A percentile compares a stretch with the other conserved stretches of the same genome.
Evolutionary conservation across 1,140 invertebrate species (phyloP).

Genomic region (Zaprionus ghesquierei): DNA sequence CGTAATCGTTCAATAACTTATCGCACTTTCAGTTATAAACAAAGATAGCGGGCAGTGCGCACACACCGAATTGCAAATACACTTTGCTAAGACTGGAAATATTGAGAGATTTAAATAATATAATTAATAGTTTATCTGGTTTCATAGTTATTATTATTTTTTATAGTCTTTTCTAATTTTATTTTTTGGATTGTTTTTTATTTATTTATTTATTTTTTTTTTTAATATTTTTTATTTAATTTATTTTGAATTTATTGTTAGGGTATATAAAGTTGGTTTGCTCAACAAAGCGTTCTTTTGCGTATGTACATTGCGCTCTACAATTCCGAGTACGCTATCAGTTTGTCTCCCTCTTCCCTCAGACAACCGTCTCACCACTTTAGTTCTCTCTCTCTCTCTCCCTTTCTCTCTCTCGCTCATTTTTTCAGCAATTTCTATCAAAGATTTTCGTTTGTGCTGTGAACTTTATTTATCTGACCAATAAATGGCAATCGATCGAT

Average conservation of each 20-base stretch:
- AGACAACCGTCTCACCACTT: too few species aligned
- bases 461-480: not conserved
- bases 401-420: not conserved
- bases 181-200: not conserved
- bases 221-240: not conserved
- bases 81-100: too few species aligned
- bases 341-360: too few species aligned
- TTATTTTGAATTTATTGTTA: not conserved
- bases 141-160: too few species aligned
- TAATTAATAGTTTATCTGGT: not conserved
- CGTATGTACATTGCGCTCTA: not conserved
- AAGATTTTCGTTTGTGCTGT: not conserved
- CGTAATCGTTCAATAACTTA: not conserved
- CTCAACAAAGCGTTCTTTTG: not conserved
- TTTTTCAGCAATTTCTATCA: not conserved
- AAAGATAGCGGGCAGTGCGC: not conserved
- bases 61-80: not conserved
- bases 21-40: not conserved
- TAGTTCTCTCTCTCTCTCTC: not conserved
- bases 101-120: too few species aligned
- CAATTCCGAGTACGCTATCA: not conserved
- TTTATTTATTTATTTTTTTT: not conserved
- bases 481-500: slow-evolving; percentile 45
- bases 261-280: not conserved
- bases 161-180: not conserved